Base-by-base conservation (phyloP, 1,140 invertebrate species). In the Popillia japonica region DNA sequence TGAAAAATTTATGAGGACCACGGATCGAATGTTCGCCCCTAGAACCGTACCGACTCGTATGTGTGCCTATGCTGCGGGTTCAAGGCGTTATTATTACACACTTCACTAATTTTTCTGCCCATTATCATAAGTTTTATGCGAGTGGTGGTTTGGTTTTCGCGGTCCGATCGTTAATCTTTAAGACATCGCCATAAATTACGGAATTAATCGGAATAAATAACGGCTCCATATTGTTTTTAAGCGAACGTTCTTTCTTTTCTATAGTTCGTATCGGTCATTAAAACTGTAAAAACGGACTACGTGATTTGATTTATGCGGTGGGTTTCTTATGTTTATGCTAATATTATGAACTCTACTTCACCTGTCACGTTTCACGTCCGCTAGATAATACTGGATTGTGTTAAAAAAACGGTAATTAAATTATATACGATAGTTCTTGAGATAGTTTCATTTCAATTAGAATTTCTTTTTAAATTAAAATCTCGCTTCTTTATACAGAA, bases 1-100 rank as follows among this genome's bases (percentile, higher is more conserved):
- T 73, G 14, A 59, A 68, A 79, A 79, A 79, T 79, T 79, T 79
- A 79, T 79, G 68, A 23, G 44, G 68, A 40, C 77, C 76, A 22
- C 75, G 72, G 68, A 73, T 61, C 55, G 76, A 22, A 64, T 48
- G 76, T 44, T 75, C n/a, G 76, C 75, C 55, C 72, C 41, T 48
- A 77, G 55, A 68, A 48, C 10, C 44, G 44, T 48, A 17, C n/a
- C 1, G 10, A 7, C 44, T 7, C 14, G 48, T 68, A 68, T 68
- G 14, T 68, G 27, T 68, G 11, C 22, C 20, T 27, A 27, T 68
- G 61, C 27, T 68, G 61, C 27, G 61, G 7, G 17, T 27, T 68
- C 61, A 20, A 22, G 17, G 7, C 59, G 59, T 61, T 68, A 68
- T 68, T 68, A 68, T 68, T 68, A 68, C 61, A 68, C 61, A 68